Evolutionary conservation across 2,113 vertebrate genomes (phyloP).

Genomic region (Strix aluco): DNA sequence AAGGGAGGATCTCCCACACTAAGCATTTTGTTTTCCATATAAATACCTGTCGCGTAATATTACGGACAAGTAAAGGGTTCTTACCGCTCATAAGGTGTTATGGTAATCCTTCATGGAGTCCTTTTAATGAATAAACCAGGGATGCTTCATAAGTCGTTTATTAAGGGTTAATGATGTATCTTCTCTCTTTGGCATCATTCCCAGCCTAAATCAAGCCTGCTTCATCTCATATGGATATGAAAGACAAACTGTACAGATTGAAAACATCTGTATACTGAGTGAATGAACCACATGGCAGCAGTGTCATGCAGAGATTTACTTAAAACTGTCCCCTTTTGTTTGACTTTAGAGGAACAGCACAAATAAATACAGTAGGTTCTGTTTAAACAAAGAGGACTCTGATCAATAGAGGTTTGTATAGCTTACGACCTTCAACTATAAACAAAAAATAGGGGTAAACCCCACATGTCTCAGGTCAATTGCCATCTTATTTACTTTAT

Average conservation of each 20-base stretch:
- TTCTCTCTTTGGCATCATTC: constrained; percentile 82
- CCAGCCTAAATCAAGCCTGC: constrained; percentile 83
- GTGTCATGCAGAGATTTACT: constrained; percentile 75
- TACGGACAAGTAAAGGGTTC: background rate
- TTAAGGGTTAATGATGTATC: constrained; percentile 83
- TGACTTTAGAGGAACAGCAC: constrained; percentile 74
- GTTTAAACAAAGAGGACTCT: constrained; percentile 78
- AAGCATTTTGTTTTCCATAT: background rate
- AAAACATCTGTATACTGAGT: constrained; percentile 85
- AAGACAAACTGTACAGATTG: constrained; percentile 84
- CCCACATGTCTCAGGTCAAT: constrained; percentile 77
- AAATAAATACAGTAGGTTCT: constrained; percentile 83
- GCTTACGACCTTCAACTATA: constrained; percentile 78
- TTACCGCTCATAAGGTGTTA: background rate
- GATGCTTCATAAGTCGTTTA: constrained; percentile 10
- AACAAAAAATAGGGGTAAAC: constrained; percentile 78
- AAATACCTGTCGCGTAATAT: background rate
- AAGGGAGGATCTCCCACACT: background rate
- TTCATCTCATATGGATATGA: constrained; percentile 81
- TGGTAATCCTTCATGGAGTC: constrained; percentile 33
- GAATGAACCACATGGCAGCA: constrained; percentile 74
- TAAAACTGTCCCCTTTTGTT: constrained; percentile 77
- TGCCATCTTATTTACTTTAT: constrained; percentile 76
- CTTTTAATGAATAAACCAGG: constrained; percentile 49
- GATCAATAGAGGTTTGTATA: constrained; percentile 82